Conservation (phyloP, 2,888 invertebrate genomes). For the Epinotia ramella region DNA sequence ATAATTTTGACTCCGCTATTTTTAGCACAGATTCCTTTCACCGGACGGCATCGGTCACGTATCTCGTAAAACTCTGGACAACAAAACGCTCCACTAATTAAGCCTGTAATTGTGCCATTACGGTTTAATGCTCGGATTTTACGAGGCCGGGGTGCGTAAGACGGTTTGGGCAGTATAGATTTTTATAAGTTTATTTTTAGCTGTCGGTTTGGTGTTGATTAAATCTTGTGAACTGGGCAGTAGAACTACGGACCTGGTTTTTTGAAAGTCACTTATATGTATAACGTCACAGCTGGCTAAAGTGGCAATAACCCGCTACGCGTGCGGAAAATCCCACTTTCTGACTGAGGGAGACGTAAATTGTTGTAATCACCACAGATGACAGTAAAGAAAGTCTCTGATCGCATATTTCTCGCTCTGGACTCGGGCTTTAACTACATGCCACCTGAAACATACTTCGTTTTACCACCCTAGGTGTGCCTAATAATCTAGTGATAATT, state of each 20-base stretch:
- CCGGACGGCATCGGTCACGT: conserved; percentile 62
- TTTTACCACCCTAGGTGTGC: too few relatives aligned
- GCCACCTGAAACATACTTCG: too few relatives aligned
- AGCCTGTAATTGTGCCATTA: conserved; percentile 75
- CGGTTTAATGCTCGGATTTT: conserved; percentile 74
- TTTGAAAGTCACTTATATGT: too few relatives aligned
- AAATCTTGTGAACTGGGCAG: background rate
- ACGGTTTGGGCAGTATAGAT: conserved; percentile 28
- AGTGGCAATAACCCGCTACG: too few relatives aligned
- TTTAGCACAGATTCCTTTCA: conserved; percentile 13
- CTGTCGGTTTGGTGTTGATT: conserved; percentile 22
- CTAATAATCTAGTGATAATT: too few relatives aligned
- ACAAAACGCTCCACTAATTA: conserved; percentile 79
- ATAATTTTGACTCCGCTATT: background rate
- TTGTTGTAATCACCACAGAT: too few relatives aligned
- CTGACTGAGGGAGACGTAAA: too few relatives aligned
- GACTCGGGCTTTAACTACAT: too few relatives aligned
- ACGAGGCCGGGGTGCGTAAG: conserved; percentile 59
- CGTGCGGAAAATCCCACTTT: too few relatives aligned
- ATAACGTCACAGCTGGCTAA: too few relatives aligned
- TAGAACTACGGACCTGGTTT: background rate
- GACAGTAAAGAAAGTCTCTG: too few relatives aligned
- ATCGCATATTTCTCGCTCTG: too few relatives aligned
- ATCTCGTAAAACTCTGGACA: conserved; percentile 65
- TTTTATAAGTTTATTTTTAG: conserved; percentile 22